These are phyloP conservation scores for Drosophila birchii DNA, from an alignment of 2,888 invertebrate genomes.

Conservation along the genomic window DNA sequence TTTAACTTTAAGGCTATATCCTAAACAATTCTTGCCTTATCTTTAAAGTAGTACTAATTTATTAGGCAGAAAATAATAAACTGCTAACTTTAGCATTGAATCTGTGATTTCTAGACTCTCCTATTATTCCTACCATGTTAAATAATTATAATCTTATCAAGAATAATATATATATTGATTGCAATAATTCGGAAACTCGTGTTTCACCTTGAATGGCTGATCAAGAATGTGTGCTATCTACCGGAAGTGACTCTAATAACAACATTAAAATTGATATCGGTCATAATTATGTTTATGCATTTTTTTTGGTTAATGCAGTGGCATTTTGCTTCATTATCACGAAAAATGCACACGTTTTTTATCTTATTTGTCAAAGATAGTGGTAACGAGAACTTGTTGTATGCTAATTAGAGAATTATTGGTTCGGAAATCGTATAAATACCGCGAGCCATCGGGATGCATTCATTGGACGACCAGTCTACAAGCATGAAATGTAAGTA, in stretches of 20 bases:
- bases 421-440: constrained; percentile 56
- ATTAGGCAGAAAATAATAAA: neutral
- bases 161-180: neutral
- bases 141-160: constrained; percentile 3
- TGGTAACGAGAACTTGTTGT: constrained; percentile 51
- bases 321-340: neutral
- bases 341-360: neutral
- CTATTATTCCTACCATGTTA: neutral
- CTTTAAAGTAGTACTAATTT: neutral
- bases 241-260: neutral
- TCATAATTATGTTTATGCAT: neutral
- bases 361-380: constrained; percentile 21
- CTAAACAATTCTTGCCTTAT: neutral
- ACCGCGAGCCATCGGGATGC: neutral
- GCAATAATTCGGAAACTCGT: constrained; percentile 6
- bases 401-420: constrained; percentile 56
- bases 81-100: neutral
- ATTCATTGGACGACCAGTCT: constrained; percentile 5
- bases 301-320: neutral
- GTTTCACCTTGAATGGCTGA: constrained; percentile 1
- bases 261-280: constrained; percentile 43
- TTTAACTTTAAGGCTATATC: neutral
- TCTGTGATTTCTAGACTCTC: neutral
- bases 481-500: constrained; percentile 62
- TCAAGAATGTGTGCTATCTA: neutral